These are phyloP conservation scores for Baronia brevicornis DNA, from an alignment of 2,888 invertebrate genomes.

Conservation along the genomic window DNA sequence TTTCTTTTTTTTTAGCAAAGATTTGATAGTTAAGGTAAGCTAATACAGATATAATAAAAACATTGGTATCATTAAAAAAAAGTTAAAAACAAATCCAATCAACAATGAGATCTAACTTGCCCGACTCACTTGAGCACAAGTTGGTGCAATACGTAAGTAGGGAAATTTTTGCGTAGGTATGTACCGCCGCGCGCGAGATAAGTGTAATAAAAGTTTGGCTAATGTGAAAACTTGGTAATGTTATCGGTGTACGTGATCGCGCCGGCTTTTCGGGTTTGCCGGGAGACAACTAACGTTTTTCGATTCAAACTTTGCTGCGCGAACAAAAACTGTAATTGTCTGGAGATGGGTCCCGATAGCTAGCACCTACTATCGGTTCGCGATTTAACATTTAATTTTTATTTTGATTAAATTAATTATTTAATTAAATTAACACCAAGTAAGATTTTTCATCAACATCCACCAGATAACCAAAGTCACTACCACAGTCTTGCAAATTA, in stretches of 20 bases:
- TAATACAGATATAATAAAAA: too few relatives aligned
- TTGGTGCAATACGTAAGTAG: too few relatives aligned
- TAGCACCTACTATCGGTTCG: conserved; percentile 18
- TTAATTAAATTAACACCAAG: neutral
- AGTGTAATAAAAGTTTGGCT: conserved; percentile 71
- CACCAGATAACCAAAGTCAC: too few relatives aligned
- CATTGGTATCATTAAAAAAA: too few relatives aligned
- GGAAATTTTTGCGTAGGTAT: conserved; percentile 13
- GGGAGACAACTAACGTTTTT: conserved; percentile 48
- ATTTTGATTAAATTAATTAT: neutral
- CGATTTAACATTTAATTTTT: conserved; percentile 3
- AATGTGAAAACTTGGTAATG: conserved; percentile 72
- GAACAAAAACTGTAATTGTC: conserved; percentile 42
- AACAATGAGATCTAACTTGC: too few relatives aligned
- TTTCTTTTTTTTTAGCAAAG: too few relatives aligned
- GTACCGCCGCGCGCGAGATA: conserved; percentile 56
- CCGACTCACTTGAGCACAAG: too few relatives aligned
- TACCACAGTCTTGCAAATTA: too few relatives aligned
- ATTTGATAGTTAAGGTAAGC: too few relatives aligned
- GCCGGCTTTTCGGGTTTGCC: conserved; percentile 54
- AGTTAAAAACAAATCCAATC: too few relatives aligned
- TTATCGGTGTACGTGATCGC: conserved; percentile 73
- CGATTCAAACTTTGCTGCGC: conserved; percentile 30
- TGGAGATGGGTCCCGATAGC: conserved; percentile 26
- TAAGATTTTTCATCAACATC: too few relatives aligned